Percentiles rank a stretch among this genome's conserved stretches.
These are phyloP conservation scores for Fregata magnificens DNA, from an alignment of 2,113 vertebrate genomes.

Conservation along the genomic window DNA sequence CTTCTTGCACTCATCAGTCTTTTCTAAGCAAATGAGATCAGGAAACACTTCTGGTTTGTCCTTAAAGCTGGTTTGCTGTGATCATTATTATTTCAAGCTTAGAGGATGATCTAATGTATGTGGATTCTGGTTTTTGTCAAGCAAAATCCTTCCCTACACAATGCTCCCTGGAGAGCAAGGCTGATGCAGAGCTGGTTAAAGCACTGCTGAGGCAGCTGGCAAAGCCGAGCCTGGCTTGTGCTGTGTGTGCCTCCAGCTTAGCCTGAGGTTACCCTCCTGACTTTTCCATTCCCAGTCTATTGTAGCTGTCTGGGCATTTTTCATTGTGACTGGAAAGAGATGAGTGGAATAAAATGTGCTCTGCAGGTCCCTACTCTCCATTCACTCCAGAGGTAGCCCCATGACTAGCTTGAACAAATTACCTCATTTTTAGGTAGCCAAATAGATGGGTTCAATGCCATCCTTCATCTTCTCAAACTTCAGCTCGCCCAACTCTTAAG, in stretches of 20 bases:
- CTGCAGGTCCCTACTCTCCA: neutral
- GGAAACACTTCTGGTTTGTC: neutral
- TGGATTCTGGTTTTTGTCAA: neutral
- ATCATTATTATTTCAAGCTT: neutral
- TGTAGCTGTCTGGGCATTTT: neutral
- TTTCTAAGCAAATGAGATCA: neutral
- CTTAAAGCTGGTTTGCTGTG: neutral
- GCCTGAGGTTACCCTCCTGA: neutral
- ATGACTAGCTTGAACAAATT: neutral
- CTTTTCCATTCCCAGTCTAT: neutral
- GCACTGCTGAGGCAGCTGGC: neutral
- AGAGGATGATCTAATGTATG: neutral
- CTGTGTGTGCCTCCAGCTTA: neutral
- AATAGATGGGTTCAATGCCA: neutral
- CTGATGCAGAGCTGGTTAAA: neutral
- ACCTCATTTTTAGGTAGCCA: neutral
- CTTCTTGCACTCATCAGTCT: neutral
- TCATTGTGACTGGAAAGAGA: neutral
- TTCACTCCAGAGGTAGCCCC: neutral
- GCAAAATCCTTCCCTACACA: neutral
- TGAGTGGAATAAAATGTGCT: neutral
- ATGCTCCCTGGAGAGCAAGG: neutral
- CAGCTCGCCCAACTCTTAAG: neutral
- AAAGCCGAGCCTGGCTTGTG: neutral
- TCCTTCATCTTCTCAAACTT: neutral